Conservation (phyloP, 2,797 vertebrate genomes). For the Arnoldichthys spilopterus region DNA sequence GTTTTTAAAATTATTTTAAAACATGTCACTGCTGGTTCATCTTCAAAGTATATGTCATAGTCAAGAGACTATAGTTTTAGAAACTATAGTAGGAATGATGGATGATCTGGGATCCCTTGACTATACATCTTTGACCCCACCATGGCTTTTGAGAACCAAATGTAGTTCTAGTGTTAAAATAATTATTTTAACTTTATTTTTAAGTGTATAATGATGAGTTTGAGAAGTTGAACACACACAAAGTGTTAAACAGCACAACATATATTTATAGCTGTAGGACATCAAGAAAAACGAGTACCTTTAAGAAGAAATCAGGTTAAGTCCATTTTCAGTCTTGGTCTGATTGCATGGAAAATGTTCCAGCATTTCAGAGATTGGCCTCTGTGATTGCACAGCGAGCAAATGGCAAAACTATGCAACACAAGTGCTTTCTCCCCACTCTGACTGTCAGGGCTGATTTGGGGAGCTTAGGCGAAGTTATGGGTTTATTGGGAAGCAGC, state of each 20-base stretch:
- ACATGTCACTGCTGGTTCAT: too few relatives aligned
- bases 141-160: too few relatives aligned
- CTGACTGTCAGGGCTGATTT: slow-evolving; percentile 69
- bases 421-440: slow-evolving; percentile 60
- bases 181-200: too few relatives aligned
- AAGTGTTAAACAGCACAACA: background rate
- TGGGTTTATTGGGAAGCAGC: slow-evolving; percentile 65
- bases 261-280: background rate
- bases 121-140: too few relatives aligned
- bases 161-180: too few relatives aligned
- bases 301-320: background rate
- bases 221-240: background rate
- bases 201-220: too few relatives aligned
- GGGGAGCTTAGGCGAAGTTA: slow-evolving; percentile 70
- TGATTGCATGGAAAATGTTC: slow-evolving; percentile 5
- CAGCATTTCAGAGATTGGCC: slow-evolving; percentile 65
- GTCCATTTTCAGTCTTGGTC: background rate
- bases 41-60: too few relatives aligned
- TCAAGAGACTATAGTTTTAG: too few relatives aligned
- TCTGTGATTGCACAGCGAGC: slow-evolving; percentile 20
- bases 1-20: too few relatives aligned
- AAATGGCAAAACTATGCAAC: slow-evolving; percentile 27
- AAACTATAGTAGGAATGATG: too few relatives aligned
- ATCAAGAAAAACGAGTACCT: background rate
- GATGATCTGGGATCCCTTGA: too few relatives aligned